These are phyloP conservation scores for Danio rerio DNA, from an alignment of 2,113 vertebrate species.

Conservation along the genomic window GRCz12tu NC_133178.1:24631501-24632000, in stretches of 20 bases:
- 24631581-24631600: neutral
- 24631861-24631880: neutral
- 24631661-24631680: conserved; percentile 13
- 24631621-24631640: neutral
- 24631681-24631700: neutral
- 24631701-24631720: neutral
- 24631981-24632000: no score
- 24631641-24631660: neutral
- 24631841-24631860: conserved; percentile 14
- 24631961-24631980: no score
- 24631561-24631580: neutral
- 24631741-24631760: neutral
- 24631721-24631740: conserved; percentile 1
- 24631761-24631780: neutral
- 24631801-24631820: conserved; percentile 37
- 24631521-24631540: neutral
- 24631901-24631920: no score
- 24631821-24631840: conserved; percentile 51
- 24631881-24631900: no score
- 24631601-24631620: neutral
- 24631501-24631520: conserved; percentile 1
- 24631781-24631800: conserved; percentile 31
- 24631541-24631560: neutral
- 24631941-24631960: no score
- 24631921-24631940: no score